phyloP scores from a whole-genome alignment of 2,113 vertebrate species.

The Parotia lawesii region DNA sequence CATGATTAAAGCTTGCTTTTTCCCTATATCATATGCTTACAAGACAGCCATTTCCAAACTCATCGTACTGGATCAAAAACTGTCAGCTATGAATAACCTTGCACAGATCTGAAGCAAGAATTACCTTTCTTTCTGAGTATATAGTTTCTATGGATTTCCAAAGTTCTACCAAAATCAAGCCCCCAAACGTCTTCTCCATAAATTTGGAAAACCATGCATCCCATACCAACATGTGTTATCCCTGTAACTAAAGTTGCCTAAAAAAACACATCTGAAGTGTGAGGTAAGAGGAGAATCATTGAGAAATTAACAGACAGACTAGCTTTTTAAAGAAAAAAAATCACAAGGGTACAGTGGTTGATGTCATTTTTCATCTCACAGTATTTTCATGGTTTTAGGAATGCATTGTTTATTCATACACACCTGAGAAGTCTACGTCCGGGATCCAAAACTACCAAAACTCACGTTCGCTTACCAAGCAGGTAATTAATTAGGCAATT shows the following conservation, averaged over 20 bases:
- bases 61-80: background rate
- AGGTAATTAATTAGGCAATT: background rate
- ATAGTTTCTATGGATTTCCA: background rate
- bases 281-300: background rate
- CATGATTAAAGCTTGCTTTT: background rate
- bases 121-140: background rate
- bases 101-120: background rate
- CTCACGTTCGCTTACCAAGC: background rate
- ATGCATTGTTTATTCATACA: accelerated
- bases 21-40: background rate
- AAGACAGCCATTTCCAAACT: background rate
- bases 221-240: accelerated
- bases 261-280: background rate
- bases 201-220: background rate
- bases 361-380: background rate
- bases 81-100: background rate
- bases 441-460: background rate
- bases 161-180: background rate
- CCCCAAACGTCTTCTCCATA: background rate
- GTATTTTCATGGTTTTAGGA: background rate
- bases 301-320: background rate
- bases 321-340: background rate
- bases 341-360: background rate
- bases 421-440: background rate
- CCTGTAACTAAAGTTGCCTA: background rate